Evolutionary conservation across 2,113 vertebrate genomes (phyloP), one percentile per base, ranked within the genome.

Genomic region (Phrynocephalus versicolor): DNA sequence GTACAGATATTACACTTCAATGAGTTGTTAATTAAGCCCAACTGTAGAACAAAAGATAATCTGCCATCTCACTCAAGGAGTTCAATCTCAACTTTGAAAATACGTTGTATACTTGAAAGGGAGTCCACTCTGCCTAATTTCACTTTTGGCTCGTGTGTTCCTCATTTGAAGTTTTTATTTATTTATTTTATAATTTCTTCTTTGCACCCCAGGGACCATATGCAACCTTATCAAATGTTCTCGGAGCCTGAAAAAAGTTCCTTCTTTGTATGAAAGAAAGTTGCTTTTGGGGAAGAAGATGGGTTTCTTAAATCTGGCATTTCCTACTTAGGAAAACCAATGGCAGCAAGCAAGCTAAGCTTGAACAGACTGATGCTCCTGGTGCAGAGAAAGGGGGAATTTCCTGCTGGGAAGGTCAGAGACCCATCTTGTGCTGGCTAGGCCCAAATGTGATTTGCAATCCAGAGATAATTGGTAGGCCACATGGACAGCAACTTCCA

Each of bases 11-110:
- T 27, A 79, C 7, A 93, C 8, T 74, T 81, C 41, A 74, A 35
- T 1, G 77, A 51, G 75, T 15, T 87, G 87, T 75, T 85, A 86
- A 85, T 89, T 85, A 81, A 89, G 85, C 45, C 6, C 70, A 87
- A 3, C 1, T 73, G 41, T 3, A 67, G 67, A 1, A 35, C 33
- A 65, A 87, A 87, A 39, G 14, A 74, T 88, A 67, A 92, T n/a
- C 84, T 89, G 33, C 67, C 88, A 87, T 35, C 27, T 84, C 82
- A 72, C 70, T 77, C 73, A 71, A 62, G 37, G 82, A 33, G 37
- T 41, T 18, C 55, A 73, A 37, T 83, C 35, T 62, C 57, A 39
- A 73, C 55, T 60, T 39, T 62, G 15, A 67, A 15, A 62, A 81
- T 45, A 62, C 15, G n/a, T n/a, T n/a, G n/a, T 41, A 41, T 39